These are phyloP conservation scores for Propithecus deckenii DNA, from an alignment of 2,797 vertebrate species.

Conservation along the genomic window DNA sequence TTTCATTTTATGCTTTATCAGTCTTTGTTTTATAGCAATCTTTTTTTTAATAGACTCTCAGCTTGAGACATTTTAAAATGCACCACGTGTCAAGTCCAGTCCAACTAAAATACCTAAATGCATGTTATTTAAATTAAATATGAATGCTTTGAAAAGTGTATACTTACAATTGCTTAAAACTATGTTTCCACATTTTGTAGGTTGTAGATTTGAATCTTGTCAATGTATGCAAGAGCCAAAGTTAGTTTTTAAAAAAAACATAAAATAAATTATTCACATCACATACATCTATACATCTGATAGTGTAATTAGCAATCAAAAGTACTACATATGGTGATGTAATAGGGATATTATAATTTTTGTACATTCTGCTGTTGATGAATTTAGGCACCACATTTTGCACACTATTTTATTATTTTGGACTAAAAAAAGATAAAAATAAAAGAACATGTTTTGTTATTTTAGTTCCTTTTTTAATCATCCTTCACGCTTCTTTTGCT, in stretches of 20 bases:
- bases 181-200: constrained; percentile 51
- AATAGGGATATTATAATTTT: constrained; percentile 63
- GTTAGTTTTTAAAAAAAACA: constrained; percentile 52
- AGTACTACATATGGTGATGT: constrained; percentile 53
- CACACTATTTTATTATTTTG: constrained; percentile 75
- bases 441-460: constrained; percentile 75
- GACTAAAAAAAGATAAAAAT: constrained; percentile 70
- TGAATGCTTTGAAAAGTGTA: constrained; percentile 59
- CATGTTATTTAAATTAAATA: constrained; percentile 71
- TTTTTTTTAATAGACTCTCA: constrained; percentile 39
- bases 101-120: constrained; percentile 59
- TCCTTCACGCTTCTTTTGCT: constrained; percentile 66
- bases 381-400: constrained; percentile 61
- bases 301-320: constrained; percentile 75
- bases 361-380: constrained; percentile 62
- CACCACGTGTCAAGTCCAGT: constrained; percentile 45
- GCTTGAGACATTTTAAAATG: constrained; percentile 62
- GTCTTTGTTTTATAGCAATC: background rate
- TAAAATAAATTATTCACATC: constrained; percentile 75
- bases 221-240: constrained; percentile 62
- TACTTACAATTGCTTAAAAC: constrained; percentile 63
- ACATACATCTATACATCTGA: constrained; percentile 61
- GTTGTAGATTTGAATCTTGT: constrained; percentile 53
- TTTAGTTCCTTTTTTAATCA: constrained; percentile 62
- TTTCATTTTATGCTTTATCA: constrained; percentile 51